A percentile compares a stretch with the other conserved stretches of the same genome.
phyloP scores from a whole-genome alignment of 1,140 invertebrate genomes.

The Neodiprion fabricii region DNA sequence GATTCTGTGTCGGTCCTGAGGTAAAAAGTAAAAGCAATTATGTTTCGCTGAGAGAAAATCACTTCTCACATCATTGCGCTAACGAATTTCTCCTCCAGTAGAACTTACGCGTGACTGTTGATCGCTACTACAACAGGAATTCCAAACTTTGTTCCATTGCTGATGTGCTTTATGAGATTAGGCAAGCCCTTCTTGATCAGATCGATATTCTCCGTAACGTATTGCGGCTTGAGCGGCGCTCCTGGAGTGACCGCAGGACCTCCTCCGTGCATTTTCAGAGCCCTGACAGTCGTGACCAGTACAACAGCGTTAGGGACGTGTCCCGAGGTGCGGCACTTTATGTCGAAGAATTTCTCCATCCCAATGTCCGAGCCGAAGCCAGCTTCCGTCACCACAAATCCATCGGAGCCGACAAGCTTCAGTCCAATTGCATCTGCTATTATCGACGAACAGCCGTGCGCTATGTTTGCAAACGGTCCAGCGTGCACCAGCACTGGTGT shows the following conservation, averaged over 20 bases:
- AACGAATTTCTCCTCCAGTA: slow-evolving; percentile 10
- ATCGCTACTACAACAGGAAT: slow-evolving; percentile 96
- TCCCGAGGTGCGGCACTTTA: slow-evolving; percentile 93
- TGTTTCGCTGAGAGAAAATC: neutral
- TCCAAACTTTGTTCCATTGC: slow-evolving; percentile 89
- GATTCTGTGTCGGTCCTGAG: slow-evolving; percentile 83
- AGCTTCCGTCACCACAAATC: slow-evolving; percentile 96
- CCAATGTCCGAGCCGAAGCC: slow-evolving; percentile 99
- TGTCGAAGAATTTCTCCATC: slow-evolving; percentile 99
- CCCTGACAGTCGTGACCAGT: slow-evolving; percentile 91
- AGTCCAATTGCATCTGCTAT: slow-evolving; percentile 93
- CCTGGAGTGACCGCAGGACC: slow-evolving; percentile 89
- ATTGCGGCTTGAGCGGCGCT: slow-evolving; percentile 81
- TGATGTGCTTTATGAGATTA: slow-evolving; percentile 94
- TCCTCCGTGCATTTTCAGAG: slow-evolving; percentile 98
- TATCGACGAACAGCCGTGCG: slow-evolving; percentile 97
- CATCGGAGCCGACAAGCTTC: slow-evolving; percentile 91
- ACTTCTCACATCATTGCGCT: neutral
- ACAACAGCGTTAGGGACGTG: slow-evolving; percentile 90
- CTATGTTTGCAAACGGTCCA: slow-evolving; percentile 98
- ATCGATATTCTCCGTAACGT: slow-evolving; percentile 88
- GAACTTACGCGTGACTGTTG: slow-evolving; percentile 83
- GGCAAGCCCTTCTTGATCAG: slow-evolving; percentile 87
- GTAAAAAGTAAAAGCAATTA: slow-evolving; percentile 30
- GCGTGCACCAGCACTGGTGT: slow-evolving; percentile 95